Base-by-base conservation (phyloP, 2,113 vertebrate species). In the Phaetusa simplex region DNA sequence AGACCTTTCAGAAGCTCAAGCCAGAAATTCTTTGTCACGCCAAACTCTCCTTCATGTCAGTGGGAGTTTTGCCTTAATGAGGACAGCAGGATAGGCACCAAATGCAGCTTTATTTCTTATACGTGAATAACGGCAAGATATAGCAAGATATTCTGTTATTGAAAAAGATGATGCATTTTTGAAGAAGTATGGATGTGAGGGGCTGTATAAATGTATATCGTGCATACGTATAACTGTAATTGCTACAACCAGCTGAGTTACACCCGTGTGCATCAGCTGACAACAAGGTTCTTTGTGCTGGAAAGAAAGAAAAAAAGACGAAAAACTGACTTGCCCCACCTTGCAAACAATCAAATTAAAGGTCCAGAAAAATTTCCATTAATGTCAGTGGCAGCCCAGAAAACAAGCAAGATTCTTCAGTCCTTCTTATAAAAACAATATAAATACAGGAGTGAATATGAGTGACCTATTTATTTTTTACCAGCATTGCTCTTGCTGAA, bases 61-160 rank as follows among this genome's bases (percentile, higher is more conserved):
- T 85, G 45, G 82, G 84, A 95, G 58, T 72, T 94, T 77, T 91
- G 95, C 78, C 83, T 94, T 94, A 94, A 97, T 79, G 74, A 94
- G 91, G 62, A 93, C 91, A 87, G 89, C n/a, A 66, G 56, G 26
- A 72, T 8, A 91, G 61, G 66, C 66, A 76, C 32, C 62, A 95
- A 97, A 95, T 27, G 65, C 49, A 90, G 73, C n/a, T 94, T 79
- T 66, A 79, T 56, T 95, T 87, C 78, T 73, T 70, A 58, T 6
- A 72, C 49, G 62, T 82, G 32, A 85, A 30, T 66, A 89, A 91
- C 42, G 91, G 77, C 50, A 95, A 92, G 43, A 76, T n/a, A 89
- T 4, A 90, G 53, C 50, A 92, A 83, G 73, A 82, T 62, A 94
- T 3, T 72, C 62, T 77, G 78, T 18, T 73, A 67, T 55, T 82